These are phyloP conservation scores for Athene noctua DNA, from an alignment of 2,113 vertebrate genomes.

Conservation along the genomic window DNA sequence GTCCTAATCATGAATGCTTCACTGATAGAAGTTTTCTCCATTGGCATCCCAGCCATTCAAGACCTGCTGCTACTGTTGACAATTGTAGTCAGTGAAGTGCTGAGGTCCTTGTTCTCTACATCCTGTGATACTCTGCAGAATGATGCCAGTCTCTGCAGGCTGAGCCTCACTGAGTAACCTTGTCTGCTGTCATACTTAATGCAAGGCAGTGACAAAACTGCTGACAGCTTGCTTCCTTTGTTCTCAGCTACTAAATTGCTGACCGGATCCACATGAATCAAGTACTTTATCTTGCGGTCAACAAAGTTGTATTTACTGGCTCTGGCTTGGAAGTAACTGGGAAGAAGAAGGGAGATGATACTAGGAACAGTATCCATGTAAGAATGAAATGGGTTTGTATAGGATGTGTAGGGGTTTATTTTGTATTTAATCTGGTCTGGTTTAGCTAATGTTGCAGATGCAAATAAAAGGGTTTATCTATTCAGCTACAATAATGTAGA, in stretches of 20 bases:
- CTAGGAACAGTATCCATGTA: not conserved
- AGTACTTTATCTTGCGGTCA: not conserved
- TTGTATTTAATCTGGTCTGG: not conserved
- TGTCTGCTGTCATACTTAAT: not conserved
- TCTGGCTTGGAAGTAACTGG: not conserved
- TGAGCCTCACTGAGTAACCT: not conserved
- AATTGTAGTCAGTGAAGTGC: not conserved
- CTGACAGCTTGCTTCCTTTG: not conserved
- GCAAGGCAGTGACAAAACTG: not conserved
- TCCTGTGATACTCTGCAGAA: not conserved
- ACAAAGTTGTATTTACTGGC: not conserved
- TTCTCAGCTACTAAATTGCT: not conserved
- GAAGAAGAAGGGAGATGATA: not conserved
- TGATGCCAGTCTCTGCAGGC: not conserved
- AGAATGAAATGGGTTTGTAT: not conserved
- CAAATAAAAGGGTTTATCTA: not conserved
- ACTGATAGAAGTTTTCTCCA: not conserved
- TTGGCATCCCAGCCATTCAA: not conserved
- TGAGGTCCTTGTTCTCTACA: not conserved
- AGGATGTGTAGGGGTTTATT: not conserved
- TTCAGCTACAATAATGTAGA: not conserved
- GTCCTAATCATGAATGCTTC: not conserved
- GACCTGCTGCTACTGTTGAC: not conserved
- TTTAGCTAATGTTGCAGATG: not conserved
- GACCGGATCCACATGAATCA: not conserved